These are phyloP conservation scores for Himantopus leucocephalus DNA, from an alignment of 2,113 vertebrate genomes.

Conservation along the genomic window DNA sequence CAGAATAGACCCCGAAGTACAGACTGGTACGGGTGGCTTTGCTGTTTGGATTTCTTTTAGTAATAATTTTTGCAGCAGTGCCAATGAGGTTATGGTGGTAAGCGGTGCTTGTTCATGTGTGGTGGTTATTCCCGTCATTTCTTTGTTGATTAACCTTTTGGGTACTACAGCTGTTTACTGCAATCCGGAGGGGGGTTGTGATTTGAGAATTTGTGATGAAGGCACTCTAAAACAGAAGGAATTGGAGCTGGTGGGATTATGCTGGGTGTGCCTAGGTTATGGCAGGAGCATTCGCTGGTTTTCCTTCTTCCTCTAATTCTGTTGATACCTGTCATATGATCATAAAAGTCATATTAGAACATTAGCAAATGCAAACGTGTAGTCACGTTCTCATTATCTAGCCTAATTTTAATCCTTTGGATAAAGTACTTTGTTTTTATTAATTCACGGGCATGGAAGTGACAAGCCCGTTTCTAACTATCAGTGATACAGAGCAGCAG, in stretches of 20 bases:
- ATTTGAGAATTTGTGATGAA: not conserved
- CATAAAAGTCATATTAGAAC: not conserved
- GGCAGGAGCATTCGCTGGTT: not conserved
- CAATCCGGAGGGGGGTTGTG: not conserved
- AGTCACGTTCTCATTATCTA: not conserved
- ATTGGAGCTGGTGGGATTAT: not conserved
- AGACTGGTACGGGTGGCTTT: not conserved
- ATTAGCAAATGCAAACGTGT: not conserved
- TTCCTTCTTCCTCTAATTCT: not conserved
- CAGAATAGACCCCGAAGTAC: not conserved
- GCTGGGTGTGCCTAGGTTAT: not conserved
- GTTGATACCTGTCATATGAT: not conserved
- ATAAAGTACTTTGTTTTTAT: conserved; percentile 1
- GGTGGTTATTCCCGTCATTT: not conserved
- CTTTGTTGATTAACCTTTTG: conserved; percentile 16
- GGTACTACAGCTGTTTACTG: not conserved
- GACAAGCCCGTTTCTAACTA: conserved; percentile 28
- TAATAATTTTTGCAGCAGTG: not conserved
- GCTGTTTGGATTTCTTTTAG: not conserved
- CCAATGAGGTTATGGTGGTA: not conserved
- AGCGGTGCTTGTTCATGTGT: not conserved
- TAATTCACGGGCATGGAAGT: not conserved
- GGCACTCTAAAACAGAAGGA: not conserved
- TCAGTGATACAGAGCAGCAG: conserved; percentile 44
- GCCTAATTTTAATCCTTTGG: not conserved